Conservation (phyloP, 2,797 vertebrate genomes). For the Melanotaenia trifasciata region DNA sequence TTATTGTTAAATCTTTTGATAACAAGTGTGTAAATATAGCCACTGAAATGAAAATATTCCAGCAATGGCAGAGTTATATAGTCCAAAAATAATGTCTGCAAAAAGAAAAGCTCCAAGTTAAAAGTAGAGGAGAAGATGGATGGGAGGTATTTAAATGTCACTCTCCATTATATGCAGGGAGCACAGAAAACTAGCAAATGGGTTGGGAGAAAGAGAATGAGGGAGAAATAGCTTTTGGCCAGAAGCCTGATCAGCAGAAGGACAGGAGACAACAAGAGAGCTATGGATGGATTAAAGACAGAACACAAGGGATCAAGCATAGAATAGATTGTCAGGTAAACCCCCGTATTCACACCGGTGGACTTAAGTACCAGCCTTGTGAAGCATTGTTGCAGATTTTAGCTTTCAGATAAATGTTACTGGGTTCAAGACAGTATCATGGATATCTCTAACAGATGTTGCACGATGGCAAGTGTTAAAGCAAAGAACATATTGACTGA, state of each 20-base stretch:
- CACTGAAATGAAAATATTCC: not conserved
- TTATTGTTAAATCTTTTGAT: no score
- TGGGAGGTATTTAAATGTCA: slow-evolving; percentile 42
- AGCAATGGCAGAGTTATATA: not conserved
- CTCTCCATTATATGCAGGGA: slow-evolving; percentile 25
- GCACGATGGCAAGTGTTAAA: not conserved
- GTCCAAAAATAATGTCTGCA: slow-evolving; percentile 4
- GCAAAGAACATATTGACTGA: no score
- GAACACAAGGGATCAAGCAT: slow-evolving; percentile 33
- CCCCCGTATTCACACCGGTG: slow-evolving; percentile 38
- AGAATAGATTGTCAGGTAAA: slow-evolving; percentile 40
- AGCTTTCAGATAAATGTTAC: slow-evolving; percentile 21
- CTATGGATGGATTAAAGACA: slow-evolving; percentile 39
- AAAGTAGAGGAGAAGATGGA: slow-evolving; percentile 14
- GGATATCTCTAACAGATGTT: slow-evolving; percentile 7
- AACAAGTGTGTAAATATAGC: not conserved
- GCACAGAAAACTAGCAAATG: slow-evolving; percentile 24
- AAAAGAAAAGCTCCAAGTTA: slow-evolving; percentile 14
- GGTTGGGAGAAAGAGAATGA: slow-evolving; percentile 26
- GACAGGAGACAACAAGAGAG: slow-evolving; percentile 5
- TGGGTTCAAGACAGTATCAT: not conserved
- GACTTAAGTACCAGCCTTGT: slow-evolving; percentile 15
- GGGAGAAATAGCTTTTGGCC: slow-evolving; percentile 42
- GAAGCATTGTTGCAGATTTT: slow-evolving; percentile 10
- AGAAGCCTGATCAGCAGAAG: slow-evolving; percentile 39